These are phyloP conservation scores for Dicrurus megarhynchus DNA, from an alignment of 2,113 vertebrate genomes.

Conservation along the genomic window DNA sequence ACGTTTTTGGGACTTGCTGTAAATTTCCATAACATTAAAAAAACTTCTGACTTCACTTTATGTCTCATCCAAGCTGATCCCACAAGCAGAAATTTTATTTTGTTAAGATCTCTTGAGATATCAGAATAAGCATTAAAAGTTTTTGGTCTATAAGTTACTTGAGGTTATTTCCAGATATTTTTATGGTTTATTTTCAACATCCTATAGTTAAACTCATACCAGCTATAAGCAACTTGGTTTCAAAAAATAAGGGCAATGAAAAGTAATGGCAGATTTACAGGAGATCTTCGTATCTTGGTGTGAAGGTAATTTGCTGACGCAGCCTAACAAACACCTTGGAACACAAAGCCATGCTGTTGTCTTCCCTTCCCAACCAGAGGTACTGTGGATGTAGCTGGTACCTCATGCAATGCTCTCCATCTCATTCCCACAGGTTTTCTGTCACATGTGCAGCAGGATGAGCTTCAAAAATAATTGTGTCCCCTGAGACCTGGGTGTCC, in stretches of 20 bases:
- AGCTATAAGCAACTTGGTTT: background rate
- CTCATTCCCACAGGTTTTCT: background rate
- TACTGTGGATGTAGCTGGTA: background rate
- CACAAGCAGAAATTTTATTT: background rate
- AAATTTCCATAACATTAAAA: background rate
- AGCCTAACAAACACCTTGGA: background rate
- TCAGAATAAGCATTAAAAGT: background rate
- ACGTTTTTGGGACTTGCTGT: background rate
- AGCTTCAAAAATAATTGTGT: background rate
- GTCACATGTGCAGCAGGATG: background rate
- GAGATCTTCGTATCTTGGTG: background rate
- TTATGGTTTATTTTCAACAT: background rate
- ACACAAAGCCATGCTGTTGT: background rate
- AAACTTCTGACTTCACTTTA: background rate
- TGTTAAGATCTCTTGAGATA: background rate
- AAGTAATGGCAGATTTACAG: background rate
- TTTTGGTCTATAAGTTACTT: background rate
- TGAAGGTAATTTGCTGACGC: background rate
- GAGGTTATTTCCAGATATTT: background rate
- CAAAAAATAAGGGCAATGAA: background rate
- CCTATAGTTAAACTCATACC: background rate
- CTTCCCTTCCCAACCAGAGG: background rate
- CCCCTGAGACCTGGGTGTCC: fast-evolving
- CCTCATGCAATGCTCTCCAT: background rate
- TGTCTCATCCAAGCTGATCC: background rate